phyloP scores from a whole-genome alignment of 2,888 invertebrate species.

The Electrophaes corylata region DNA sequence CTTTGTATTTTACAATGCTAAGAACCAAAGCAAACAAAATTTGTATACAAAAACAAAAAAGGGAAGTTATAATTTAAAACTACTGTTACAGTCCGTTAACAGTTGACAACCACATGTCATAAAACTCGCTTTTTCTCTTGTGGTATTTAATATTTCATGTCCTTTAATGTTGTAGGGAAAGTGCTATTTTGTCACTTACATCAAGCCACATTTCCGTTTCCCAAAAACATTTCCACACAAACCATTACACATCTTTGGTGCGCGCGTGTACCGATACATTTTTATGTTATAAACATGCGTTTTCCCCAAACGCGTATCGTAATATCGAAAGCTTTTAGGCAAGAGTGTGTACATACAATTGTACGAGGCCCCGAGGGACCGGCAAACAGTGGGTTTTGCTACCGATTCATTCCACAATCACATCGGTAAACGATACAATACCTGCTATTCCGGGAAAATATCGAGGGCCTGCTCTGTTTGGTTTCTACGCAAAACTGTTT shows the following conservation, averaged over 20 bases:
- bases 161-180: too few relatives aligned
- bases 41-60: too few relatives aligned
- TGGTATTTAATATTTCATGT: too few relatives aligned
- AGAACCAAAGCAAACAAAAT: too few relatives aligned
- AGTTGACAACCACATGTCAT: too few relatives aligned
- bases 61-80: too few relatives aligned
- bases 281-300: constrained; percentile 42
- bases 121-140: too few relatives aligned
- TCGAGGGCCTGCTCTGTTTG: constrained; percentile 44
- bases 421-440: constrained; percentile 50
- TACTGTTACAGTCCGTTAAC: too few relatives aligned
- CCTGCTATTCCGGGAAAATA: constrained; percentile 40
- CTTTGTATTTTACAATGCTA: too few relatives aligned
- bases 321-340: constrained; percentile 44
- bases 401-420: constrained; percentile 49
- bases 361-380: constrained; percentile 45
- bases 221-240: constrained; percentile 35
- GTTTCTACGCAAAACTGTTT: constrained; percentile 49
- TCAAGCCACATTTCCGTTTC: constrained; percentile 25
- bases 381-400: constrained; percentile 44
- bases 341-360: constrained; percentile 44
- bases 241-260: constrained; percentile 38
- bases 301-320: constrained; percentile 41
- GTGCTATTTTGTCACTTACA: constrained; percentile 17
- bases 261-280: constrained; percentile 38